Percentiles rank a stretch among this genome's conserved stretches.
phyloP scores from a whole-genome alignment of 2,888 invertebrate species.

The Mesorhabditis belari region DNA sequence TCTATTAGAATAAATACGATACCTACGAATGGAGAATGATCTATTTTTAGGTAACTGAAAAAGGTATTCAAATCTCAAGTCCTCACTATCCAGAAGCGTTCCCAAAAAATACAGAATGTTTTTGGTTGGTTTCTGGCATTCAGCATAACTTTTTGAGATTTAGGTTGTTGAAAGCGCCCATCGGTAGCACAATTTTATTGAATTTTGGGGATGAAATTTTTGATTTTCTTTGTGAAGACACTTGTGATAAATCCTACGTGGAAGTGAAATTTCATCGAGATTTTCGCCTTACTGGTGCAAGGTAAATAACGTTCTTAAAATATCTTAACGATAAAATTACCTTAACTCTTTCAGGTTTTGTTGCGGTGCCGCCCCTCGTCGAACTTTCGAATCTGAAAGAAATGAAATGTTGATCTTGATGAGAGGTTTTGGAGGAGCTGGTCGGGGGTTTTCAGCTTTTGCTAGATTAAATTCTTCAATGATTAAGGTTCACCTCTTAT shows the following conservation, averaged over 20 bases:
- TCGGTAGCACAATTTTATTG: constrained; percentile 13
- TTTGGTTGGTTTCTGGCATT: constrained; percentile 48
- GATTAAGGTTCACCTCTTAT: not conserved
- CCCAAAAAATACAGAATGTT: constrained; percentile 33
- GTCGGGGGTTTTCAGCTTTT: constrained; percentile 35
- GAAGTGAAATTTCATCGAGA: constrained; percentile 48
- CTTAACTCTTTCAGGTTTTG: constrained; percentile 31
- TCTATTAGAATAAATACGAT: no score
- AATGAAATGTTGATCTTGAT: constrained; percentile 46
- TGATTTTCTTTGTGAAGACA: constrained; percentile 46
- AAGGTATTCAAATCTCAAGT: constrained; percentile 23
- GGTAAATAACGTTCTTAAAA: constrained; percentile 9
- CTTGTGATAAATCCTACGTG: constrained; percentile 50
- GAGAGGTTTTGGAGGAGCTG: constrained; percentile 27
- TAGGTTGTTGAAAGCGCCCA: not conserved
- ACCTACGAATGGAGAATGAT: no score
- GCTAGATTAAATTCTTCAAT: constrained; percentile 36
- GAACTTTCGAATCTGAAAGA: constrained; percentile 34
- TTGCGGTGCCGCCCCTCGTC: constrained; percentile 35
- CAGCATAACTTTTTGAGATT: no score
- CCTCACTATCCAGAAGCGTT: constrained; percentile 39
- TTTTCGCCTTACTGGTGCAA: constrained; percentile 45
- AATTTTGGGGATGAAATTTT: constrained; percentile 45
- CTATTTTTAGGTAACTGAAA: constrained; percentile 22
- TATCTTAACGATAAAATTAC: not conserved